Evolutionary conservation across 2,888 invertebrate genomes (phyloP), one percentile per base, ranked within the genome.

Genomic region (Eristalinus sepulchralis): DNA sequence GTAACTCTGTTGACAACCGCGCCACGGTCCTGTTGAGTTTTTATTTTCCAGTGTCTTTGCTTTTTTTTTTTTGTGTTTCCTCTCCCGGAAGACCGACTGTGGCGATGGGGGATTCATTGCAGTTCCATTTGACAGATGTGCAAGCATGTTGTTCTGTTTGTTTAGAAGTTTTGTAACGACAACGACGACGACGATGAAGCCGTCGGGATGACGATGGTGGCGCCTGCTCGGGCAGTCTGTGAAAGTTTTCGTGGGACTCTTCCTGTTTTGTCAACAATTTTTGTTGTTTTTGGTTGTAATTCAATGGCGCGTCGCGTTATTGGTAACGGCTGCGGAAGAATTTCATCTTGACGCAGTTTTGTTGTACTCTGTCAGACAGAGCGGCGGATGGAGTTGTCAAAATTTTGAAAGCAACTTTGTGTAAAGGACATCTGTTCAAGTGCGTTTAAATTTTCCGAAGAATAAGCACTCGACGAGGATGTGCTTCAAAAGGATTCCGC

Each of bases 91-190:
- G n/a, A 47, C 39, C 13, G 39, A n/a, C 39, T 5, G 39, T 17
- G 17, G 17, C 5, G 47, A 47, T 47, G 47, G 47, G 39, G 36
- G 59, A 57, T 57, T 8, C 34, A 24, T 59, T 36, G 17, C 24
- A 36, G 36, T 59, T 70, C 17, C 24, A 31, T 11, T 27, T 59
- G 36, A 59, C 59, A 59, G 59, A 70, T 47, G 47, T 22, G 55
- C 34, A n/a, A 59, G 57, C 36, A 59, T 59, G 70, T 36, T n/a
- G 36, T 36, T 33, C 63, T 24, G 13, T 64, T 47, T 47, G 47
- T 8, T 47, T 47, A 1, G 47, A 47, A 47, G 47, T 47, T 47
- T 47, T 47, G 47, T 47, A 47, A 47, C 17, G 47, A 17, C 39
- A 13, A 39, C 39, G 39, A 39, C 1, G 47, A 47, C 17, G 47